phyloP scores from a whole-genome alignment of 2,113 vertebrate genomes.

The Notarius quadriscutis region DNA sequence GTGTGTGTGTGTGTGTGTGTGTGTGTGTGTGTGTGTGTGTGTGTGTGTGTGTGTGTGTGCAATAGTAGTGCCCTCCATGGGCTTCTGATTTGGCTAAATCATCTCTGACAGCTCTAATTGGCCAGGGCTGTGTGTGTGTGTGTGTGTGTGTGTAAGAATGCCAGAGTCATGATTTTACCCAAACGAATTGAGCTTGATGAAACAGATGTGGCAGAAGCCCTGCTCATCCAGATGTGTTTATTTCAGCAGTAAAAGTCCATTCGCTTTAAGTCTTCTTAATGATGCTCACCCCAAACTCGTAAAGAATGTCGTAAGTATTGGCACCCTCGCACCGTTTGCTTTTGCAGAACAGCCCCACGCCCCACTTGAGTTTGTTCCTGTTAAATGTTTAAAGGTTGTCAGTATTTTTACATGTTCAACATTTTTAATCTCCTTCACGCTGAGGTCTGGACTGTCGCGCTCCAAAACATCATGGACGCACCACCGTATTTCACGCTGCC shows the following conservation, averaged over 20 bases:
- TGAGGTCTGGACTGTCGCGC: neutral
- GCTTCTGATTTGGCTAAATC: slow-evolving; percentile 29
- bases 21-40: slow-evolving; percentile 21
- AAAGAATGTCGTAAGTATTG: neutral
- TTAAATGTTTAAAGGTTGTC: neutral
- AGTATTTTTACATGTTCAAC: neutral
- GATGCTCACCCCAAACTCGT: neutral
- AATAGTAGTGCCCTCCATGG: neutral
- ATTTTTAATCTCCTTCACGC: neutral
- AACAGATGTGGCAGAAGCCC: slow-evolving; percentile 33
- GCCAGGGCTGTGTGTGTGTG: slow-evolving; percentile 16
- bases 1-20: too few relatives aligned
- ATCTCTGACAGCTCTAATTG: slow-evolving; percentile 44
- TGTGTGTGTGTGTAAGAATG: slow-evolving; percentile 7
- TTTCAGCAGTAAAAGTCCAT: neutral
- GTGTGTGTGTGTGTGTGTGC: neutral
- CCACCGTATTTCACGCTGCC: neutral
- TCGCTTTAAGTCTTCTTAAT: neutral
- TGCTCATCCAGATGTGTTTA: slow-evolving; percentile 7
- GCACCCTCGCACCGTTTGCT: neutral
- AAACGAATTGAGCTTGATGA: slow-evolving; percentile 22
- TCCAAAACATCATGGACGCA: neutral
- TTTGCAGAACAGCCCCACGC: neutral
- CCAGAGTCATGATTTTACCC: slow-evolving; percentile 18
- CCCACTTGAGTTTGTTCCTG: neutral